phyloP scores from a whole-genome alignment of 2,113 vertebrate species.

The Cyanistes caeruleus region DNA sequence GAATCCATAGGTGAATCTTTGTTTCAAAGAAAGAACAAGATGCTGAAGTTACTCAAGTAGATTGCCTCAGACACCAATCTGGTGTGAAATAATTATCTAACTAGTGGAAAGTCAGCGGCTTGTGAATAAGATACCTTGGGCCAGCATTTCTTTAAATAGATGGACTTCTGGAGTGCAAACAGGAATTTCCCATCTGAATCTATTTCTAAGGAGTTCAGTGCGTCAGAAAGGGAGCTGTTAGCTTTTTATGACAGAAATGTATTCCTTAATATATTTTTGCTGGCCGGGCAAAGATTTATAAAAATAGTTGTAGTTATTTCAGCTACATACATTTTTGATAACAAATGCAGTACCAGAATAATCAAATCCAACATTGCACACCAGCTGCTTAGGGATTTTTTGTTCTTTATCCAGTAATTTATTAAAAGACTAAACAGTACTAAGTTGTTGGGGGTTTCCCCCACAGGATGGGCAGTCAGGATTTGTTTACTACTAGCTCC shows the following conservation, averaged over 20 bases:
- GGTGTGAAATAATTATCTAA: background rate
- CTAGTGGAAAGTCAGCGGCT: background rate
- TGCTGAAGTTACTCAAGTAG: background rate
- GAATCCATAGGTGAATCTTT: background rate
- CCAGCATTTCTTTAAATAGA: background rate
- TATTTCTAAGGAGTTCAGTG: background rate
- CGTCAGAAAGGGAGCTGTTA: background rate
- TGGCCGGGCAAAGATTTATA: background rate
- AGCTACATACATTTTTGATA: background rate
- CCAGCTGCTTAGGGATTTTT: constrained; percentile 8
- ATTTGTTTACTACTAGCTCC: background rate
- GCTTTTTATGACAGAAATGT: background rate
- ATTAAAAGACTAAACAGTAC: background rate
- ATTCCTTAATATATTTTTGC: background rate
- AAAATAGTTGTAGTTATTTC: background rate
- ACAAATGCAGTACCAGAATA: background rate
- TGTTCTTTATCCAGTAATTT: constrained; percentile 29
- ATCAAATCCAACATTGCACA: background rate
- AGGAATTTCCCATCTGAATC: background rate
- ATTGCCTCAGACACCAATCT: background rate
- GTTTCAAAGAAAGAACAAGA: background rate
- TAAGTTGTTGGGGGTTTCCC: background rate
- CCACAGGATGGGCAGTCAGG: background rate
- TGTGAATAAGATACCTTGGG: background rate
- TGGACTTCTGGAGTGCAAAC: background rate